These are phyloP conservation scores for Suillia variegata DNA, from an alignment of 2,888 invertebrate genomes.

Conservation along the genomic window DNA sequence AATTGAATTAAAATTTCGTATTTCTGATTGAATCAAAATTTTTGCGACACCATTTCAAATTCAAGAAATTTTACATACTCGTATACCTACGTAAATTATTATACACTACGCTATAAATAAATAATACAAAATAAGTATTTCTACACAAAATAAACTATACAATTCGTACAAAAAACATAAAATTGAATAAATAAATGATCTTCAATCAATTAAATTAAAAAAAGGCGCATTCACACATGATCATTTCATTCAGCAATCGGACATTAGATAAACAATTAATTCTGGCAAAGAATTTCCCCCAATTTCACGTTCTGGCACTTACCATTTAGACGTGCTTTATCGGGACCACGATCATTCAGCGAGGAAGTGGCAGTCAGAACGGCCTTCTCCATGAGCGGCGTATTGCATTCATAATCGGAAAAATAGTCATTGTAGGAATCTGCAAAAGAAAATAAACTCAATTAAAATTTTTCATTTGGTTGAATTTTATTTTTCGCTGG, in stretches of 20 bases:
- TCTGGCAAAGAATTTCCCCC: background rate
- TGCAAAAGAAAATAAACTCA: constrained; percentile 34
- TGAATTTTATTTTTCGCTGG: too few relatives aligned
- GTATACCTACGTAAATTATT: too few relatives aligned
- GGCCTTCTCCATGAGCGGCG: constrained; percentile 75
- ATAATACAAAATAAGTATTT: too few relatives aligned
- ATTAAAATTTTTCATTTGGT: constrained; percentile 3
- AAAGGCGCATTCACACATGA: constrained; percentile 17
- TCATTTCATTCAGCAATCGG: constrained; percentile 5
- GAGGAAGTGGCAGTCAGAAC: constrained; percentile 80
- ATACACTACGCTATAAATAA: too few relatives aligned
- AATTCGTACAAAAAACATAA: background rate
- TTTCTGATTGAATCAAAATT: too few relatives aligned
- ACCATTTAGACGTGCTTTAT: constrained; percentile 86
- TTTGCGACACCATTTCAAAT: too few relatives aligned
- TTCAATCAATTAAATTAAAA: constrained; percentile 6
- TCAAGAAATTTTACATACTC: too few relatives aligned
- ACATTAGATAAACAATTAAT: background rate
- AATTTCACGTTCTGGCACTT: too few relatives aligned
- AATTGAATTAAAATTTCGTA: too few relatives aligned
- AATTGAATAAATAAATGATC: too few relatives aligned
- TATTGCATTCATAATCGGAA: constrained; percentile 77
- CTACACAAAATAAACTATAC: background rate
- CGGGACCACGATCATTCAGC: constrained; percentile 80
- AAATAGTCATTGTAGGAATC: constrained; percentile 58